Base-by-base conservation (phyloP, 2,797 vertebrate species). In the Sciurus carolinensis region DNA sequence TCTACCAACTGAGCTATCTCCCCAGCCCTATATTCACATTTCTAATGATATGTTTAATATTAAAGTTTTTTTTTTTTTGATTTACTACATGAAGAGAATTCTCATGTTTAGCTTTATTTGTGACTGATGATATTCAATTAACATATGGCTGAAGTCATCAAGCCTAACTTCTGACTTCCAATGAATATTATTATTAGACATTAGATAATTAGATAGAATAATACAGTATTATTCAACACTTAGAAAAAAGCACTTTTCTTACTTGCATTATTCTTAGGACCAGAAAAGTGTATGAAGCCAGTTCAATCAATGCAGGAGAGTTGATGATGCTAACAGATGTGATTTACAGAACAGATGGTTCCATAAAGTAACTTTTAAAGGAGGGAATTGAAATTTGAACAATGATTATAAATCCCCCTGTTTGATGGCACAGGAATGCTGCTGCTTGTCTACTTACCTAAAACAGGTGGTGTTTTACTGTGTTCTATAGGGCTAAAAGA, bases 351-450 rank as follows among this genome's bases (percentile, higher is more conserved):
- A 67, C 5, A 87, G 18, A 73, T 88, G 8, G 10, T 84, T 94
- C 83, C 80, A 67, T 85, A 28, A 95, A 89, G 62, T 54, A 84
- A 69, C 57, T 67, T 94, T 80, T 57, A 88, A 94, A 87, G 14
- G 72, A 89, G 33, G 20, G 3, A 0, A 50, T 89, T 75, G 24
- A 57, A 77, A 71, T 91, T 72, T 91, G 44, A 94, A 76, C 28
- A 86, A n/a, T 83, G 44, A 22, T 87, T 79, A 30, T 89, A 96
- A 92, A 85, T 59, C 26, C 8, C 30, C 5, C n/a, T 52, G n/a
- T 24, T 82, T 87, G 24, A 77, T 64, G 7, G 69, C 11, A 67
- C 50, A 77, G n/a, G 10, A 7, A 91, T 59, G 33, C 47, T 73
- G 8, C n/a, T 66, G 14, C 11, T 92, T 88, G 95, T 44, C 33